Conservation (phyloP, 35 echinoderm and acorn worm genomes). For the Ophiothrix spiculata region DNA sequence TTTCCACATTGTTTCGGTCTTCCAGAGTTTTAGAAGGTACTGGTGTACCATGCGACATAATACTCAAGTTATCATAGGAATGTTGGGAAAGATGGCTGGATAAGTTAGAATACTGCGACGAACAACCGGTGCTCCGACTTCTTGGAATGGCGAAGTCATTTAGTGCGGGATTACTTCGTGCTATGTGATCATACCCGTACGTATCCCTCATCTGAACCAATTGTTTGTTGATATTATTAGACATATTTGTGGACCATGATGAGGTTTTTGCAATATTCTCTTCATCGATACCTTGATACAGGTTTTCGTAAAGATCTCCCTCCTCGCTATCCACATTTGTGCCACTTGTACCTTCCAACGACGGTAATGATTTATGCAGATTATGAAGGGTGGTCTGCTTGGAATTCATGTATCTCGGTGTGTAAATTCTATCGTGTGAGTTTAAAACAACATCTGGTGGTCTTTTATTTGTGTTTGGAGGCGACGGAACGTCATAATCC, state of each 20-base stretch:
- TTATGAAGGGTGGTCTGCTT: neutral
- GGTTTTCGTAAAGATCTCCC: neutral
- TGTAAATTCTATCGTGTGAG: neutral
- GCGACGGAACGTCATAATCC: neutral
- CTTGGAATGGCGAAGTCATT: neutral
- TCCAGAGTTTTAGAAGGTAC: neutral
- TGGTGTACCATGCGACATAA: neutral
- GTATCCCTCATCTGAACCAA: neutral
- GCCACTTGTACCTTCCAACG: neutral
- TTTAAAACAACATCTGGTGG: neutral
- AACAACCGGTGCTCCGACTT: neutral
- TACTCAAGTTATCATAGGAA: neutral
- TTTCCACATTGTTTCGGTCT: neutral
- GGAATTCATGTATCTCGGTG: neutral
- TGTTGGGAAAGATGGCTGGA: neutral
- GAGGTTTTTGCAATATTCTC: neutral
- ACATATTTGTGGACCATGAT: neutral
- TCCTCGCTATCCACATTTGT: too few relatives aligned
- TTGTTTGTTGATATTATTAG: too few relatives aligned
- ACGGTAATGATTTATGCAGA: neutral
- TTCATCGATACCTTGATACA: neutral
- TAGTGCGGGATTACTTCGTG: neutral
- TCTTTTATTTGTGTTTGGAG: neutral
- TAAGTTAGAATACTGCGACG: neutral
- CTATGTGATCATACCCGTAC: constrained; percentile 1